These are phyloP conservation scores for Pinctada fucata DNA, from an alignment of 2,888 invertebrate genomes.

Conservation along the genomic window DNA sequence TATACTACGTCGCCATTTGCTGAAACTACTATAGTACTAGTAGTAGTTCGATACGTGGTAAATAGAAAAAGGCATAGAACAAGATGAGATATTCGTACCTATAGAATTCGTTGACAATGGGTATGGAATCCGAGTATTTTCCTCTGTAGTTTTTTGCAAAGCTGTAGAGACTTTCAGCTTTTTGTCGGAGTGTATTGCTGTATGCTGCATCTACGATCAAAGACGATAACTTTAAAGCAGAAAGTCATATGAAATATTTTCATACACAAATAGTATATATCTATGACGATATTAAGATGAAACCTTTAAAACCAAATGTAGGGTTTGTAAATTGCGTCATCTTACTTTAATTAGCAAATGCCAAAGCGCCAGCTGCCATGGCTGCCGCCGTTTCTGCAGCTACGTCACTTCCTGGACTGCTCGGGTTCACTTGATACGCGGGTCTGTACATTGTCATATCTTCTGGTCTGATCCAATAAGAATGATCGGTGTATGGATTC, in stretches of 20 bases:
- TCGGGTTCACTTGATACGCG: slow-evolving; percentile 79
- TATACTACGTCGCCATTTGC: too few relatives aligned
- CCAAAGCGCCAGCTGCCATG: slow-evolving; percentile 79
- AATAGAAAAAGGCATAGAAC: too few relatives aligned
- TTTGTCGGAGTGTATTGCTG: not conserved
- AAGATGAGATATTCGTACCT: too few relatives aligned
- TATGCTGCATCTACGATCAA: not conserved
- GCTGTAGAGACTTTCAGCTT: slow-evolving; percentile 35
- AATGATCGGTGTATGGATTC: slow-evolving; percentile 80
- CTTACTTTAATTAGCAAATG: slow-evolving; percentile 72
- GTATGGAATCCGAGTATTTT: slow-evolving; percentile 35
- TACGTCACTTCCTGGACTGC: slow-evolving; percentile 81
- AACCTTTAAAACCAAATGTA: not conserved
- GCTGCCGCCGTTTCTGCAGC: slow-evolving; percentile 82
- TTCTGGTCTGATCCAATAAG: slow-evolving; percentile 82
- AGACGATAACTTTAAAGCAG: not conserved
- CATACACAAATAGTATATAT: not conserved
- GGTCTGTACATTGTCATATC: slow-evolving; percentile 80
- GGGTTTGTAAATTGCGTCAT: not conserved
- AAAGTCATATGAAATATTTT: not conserved
- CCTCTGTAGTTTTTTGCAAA: slow-evolving; percentile 43
- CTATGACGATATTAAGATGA: not conserved
- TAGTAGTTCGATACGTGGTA: too few relatives aligned
- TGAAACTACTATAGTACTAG: too few relatives aligned
- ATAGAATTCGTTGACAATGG: not conserved